phyloP scores from a whole-genome alignment of 1,140 invertebrate species.

The Trialeurodes vaporariorum region DNA sequence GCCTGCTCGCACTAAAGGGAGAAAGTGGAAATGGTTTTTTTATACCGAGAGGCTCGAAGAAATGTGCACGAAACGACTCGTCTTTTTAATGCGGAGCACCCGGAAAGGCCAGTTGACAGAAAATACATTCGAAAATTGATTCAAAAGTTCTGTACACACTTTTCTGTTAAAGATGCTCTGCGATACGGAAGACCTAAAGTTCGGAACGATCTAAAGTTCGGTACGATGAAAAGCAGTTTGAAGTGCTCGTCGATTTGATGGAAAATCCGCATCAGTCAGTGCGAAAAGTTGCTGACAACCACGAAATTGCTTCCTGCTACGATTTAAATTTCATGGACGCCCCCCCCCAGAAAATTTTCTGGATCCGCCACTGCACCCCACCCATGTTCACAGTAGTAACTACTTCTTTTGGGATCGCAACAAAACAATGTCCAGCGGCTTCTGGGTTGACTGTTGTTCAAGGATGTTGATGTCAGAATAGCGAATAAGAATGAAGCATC shows the following conservation, averaged over 20 bases:
- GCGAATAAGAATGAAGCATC: too few species aligned
- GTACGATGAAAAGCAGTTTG: neutral
- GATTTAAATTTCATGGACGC: too few species aligned
- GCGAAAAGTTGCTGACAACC: neutral
- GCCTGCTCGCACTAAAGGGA: too few species aligned
- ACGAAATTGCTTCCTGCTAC: neutral
- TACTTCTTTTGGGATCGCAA: too few species aligned
- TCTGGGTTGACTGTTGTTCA: too few species aligned
- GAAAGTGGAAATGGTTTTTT: neutral
- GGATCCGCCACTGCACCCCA: too few species aligned
- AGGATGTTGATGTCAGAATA: too few species aligned
- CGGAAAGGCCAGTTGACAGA: neutral
- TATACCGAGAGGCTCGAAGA: neutral
- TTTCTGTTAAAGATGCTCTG: neutral
- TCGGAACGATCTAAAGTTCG: neutral
- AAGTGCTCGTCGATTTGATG: neutral
- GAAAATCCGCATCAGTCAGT: neutral
- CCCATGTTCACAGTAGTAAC: too few species aligned
- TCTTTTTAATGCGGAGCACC: neutral
- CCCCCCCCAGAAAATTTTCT: too few species aligned
- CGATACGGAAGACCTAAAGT: neutral
- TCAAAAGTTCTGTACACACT: neutral
- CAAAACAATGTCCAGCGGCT: too few species aligned
- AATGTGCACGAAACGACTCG: neutral
- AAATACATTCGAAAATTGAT: neutral